A percentile compares a stretch with the other conserved stretches of the same genome.
These are phyloP conservation scores for Cacoxenus indagator DNA, from an alignment of 2,888 invertebrate genomes.

Conservation along the genomic window DNA sequence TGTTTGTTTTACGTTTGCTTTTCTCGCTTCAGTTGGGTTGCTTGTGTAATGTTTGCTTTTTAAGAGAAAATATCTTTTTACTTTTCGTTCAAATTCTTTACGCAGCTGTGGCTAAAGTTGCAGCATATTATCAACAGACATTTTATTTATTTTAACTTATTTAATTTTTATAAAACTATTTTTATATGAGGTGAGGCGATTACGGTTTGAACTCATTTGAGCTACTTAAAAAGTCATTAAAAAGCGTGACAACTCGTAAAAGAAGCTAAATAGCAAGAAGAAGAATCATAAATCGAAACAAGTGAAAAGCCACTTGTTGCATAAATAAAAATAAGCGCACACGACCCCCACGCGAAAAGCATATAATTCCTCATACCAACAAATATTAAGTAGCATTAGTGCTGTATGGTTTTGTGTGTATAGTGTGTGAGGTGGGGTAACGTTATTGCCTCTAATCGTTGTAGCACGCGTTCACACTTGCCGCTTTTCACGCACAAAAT, in stretches of 20 bases:
- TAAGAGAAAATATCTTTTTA: background rate
- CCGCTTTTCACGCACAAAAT: background rate
- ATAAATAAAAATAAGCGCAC: background rate
- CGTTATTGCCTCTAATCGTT: background rate
- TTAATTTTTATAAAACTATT: too few relatives aligned
- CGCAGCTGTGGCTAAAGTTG: background rate
- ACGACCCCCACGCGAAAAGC: background rate
- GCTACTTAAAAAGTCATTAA: conserved; percentile 13
- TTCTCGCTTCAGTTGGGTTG: too few relatives aligned
- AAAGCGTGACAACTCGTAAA: background rate
- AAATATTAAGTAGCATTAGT: conserved; percentile 7
- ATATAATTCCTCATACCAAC: background rate
- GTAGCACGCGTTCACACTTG: conserved; percentile 5
- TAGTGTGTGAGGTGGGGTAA: background rate
- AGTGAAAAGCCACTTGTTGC: conserved; percentile 12
- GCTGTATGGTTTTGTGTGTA: background rate
- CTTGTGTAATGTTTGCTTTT: background rate
- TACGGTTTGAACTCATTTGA: background rate
- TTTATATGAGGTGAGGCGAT: background rate
- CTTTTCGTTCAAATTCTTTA: background rate
- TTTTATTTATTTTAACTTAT: too few relatives aligned
- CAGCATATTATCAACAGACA: background rate
- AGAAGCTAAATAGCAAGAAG: background rate
- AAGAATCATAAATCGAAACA: background rate
- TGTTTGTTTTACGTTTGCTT: background rate